phyloP scores from a whole-genome alignment of 1,140 invertebrate species.

The Drosophila tsacasi region DNA sequence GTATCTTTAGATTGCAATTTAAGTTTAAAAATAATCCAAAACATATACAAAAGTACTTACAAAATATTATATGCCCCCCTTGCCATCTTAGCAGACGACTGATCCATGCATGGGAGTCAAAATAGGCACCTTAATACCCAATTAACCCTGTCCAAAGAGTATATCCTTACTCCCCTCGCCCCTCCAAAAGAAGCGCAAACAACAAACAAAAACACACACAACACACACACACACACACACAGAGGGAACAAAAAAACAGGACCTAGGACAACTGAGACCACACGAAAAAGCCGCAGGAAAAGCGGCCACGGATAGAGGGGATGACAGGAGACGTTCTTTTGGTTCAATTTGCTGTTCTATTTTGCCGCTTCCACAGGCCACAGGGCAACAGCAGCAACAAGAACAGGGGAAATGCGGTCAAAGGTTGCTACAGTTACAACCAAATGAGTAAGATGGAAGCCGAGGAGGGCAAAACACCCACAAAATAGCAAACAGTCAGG shows the following conservation, averaged over 20 bases:
- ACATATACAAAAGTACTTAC: not conserved
- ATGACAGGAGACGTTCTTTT: constrained; percentile 30
- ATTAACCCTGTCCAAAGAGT: constrained; percentile 40
- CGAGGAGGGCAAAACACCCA: constrained; percentile 5
- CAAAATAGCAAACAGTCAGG: constrained; percentile 3
- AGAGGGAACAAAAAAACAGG: constrained; percentile 22
- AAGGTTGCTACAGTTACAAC: constrained; percentile 62
- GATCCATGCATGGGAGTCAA: not conserved
- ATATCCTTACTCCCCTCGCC: not conserved
- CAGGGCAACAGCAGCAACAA: constrained; percentile 41
- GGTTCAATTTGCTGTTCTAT: constrained; percentile 48
- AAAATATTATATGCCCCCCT: no score
- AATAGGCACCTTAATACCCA: constrained; percentile 28
- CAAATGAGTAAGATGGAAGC: constrained; percentile 48
- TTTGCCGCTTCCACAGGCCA: constrained; percentile 53
- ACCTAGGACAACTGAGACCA: constrained; percentile 60
- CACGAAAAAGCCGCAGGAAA: constrained; percentile 40
- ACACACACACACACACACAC: not conserved
- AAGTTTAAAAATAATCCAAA: not conserved
- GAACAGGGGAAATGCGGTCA: constrained; percentile 37
- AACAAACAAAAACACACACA: constrained; percentile 15
- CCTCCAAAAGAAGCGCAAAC: not conserved
- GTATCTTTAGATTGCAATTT: not conserved
- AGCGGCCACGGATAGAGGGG: constrained; percentile 20
- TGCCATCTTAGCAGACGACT: not conserved